These are phyloP conservation scores for Xestia ashworthii DNA, from an alignment of 2,888 invertebrate genomes.

Conservation along the genomic window DNA sequence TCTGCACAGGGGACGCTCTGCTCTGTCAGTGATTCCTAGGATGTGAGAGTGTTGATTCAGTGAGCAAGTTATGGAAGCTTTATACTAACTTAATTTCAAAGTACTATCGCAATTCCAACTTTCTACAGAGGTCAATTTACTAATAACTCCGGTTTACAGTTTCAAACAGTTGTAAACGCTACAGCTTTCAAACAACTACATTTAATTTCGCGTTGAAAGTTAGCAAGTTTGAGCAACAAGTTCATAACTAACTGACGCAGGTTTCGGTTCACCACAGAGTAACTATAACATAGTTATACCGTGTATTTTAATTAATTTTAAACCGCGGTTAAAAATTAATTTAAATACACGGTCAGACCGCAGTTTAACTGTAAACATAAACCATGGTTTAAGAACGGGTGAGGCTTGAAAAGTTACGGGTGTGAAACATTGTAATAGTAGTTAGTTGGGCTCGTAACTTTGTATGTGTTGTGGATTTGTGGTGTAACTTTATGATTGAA, in stretches of 20 bases:
- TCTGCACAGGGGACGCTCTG: too few relatives aligned
- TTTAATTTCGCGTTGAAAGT: slow-evolving; percentile 47
- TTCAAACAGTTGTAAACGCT: slow-evolving; percentile 35
- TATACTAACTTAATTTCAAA: background rate
- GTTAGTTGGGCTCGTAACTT: slow-evolving; percentile 38
- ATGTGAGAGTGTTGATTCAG: too few relatives aligned
- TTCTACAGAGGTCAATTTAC: slow-evolving; percentile 40
- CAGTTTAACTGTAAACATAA: slow-evolving; percentile 53
- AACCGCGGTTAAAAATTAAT: slow-evolving; percentile 50
- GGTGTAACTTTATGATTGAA: slow-evolving; percentile 25
- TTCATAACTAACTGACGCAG: slow-evolving; percentile 7
- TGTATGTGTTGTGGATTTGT: slow-evolving; percentile 22
- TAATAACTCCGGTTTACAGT: slow-evolving; percentile 35
- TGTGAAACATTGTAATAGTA: slow-evolving; percentile 58
- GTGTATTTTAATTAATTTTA: too few relatives aligned
- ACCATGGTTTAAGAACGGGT: slow-evolving; percentile 52
- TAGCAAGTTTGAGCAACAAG: slow-evolving; percentile 34
- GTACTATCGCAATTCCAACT: slow-evolving; percentile 21
- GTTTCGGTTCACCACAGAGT: slow-evolving; percentile 11
- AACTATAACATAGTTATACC: background rate
- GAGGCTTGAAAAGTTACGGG: slow-evolving; percentile 37
- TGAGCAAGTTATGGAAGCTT: background rate
- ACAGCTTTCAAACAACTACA: slow-evolving; percentile 52
- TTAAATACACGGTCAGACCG: slow-evolving; percentile 30
- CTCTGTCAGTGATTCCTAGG: too few relatives aligned